Conservation (phyloP, 2,888 invertebrate species). For the Camptogramma bilineatum region DNA sequence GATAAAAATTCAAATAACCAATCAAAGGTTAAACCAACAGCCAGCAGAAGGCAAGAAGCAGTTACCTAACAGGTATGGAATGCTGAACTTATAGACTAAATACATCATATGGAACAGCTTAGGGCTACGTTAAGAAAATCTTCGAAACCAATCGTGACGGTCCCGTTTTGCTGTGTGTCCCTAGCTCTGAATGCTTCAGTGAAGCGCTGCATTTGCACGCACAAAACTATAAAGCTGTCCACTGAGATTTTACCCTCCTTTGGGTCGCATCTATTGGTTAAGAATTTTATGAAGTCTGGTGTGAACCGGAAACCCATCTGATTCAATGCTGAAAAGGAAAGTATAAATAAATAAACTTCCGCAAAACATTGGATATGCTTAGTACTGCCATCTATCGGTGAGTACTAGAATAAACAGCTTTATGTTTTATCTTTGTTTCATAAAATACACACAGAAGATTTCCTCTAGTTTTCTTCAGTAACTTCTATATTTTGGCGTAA, state of each 20-base stretch:
- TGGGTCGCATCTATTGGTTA: conserved; percentile 89
- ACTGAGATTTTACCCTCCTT: conserved; percentile 89
- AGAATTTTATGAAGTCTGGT: conserved; percentile 90
- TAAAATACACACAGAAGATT: no score
- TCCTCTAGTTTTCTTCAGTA: no score
- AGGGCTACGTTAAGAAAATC: conserved; percentile 95
- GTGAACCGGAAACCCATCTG: conserved; percentile 96
- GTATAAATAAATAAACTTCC: background rate
- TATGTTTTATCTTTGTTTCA: no score
- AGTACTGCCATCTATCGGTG: no score
- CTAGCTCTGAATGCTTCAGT: conserved; percentile 94
- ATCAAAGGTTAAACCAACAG: background rate
- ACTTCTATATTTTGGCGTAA: no score
- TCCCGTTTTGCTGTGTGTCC: conserved; percentile 92
- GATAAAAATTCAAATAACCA: background rate
- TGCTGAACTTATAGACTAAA: conserved; percentile 4
- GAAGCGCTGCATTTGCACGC: conserved; percentile 94
- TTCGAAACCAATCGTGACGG: conserved; percentile 94
- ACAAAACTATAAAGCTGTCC: conserved; percentile 95
- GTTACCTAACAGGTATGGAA: conserved; percentile 18
- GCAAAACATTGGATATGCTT: no score
- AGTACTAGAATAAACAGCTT: no score
- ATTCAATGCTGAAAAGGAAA: conserved; percentile 87
- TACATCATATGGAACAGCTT: conserved; percentile 86
- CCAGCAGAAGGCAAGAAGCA: conserved; percentile 8